Evolutionary conservation across 2,113 vertebrate species (phyloP).

Genomic region (Lepisosteus oculatus): DNA sequence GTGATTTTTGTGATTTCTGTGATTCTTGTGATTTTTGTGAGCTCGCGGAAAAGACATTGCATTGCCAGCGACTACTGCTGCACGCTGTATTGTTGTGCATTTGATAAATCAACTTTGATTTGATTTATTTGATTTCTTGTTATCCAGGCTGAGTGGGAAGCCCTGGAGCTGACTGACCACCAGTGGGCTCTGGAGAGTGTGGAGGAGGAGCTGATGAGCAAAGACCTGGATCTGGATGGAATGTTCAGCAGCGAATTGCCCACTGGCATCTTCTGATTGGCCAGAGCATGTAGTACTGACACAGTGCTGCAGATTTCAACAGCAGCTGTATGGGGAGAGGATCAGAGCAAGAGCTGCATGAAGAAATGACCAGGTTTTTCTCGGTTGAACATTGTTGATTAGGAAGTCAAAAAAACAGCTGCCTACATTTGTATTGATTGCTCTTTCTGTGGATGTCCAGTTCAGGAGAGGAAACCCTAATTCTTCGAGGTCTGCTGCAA

Average conservation of each 20-base stretch:
- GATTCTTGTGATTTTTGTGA: too few relatives aligned
- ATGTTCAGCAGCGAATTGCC: slow-evolving; percentile 96
- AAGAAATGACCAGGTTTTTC: slow-evolving; percentile 4
- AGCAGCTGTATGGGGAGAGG: slow-evolving; percentile 12
- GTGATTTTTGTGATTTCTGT: too few relatives aligned
- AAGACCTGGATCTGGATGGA: slow-evolving; percentile 91
- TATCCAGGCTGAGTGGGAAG: slow-evolving; percentile 93
- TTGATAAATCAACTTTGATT: background rate
- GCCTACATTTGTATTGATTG: too few relatives aligned
- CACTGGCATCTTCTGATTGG: slow-evolving; percentile 86
- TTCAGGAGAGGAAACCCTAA: too few relatives aligned
- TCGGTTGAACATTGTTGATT: slow-evolving; percentile 1
- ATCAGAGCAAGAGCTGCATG: slow-evolving; percentile 20
- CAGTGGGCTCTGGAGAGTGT: slow-evolving; percentile 95
- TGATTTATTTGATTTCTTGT: slow-evolving; percentile 1
- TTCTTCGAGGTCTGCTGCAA: too few relatives aligned
- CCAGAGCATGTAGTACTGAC: slow-evolving; percentile 9
- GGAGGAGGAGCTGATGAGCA: slow-evolving; percentile 94
- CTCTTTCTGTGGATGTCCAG: too few relatives aligned
- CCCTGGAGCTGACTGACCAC: slow-evolving; percentile 92
- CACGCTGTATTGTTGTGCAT: too few relatives aligned
- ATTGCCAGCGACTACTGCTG: too few relatives aligned
- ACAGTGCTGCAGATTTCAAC: slow-evolving; percentile 9
- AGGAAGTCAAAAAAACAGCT: background rate
- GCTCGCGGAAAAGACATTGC: too few relatives aligned